Evolutionary conservation across 2,888 invertebrate species (phyloP).

Genomic region (Oligia fasciuncula): DNA sequence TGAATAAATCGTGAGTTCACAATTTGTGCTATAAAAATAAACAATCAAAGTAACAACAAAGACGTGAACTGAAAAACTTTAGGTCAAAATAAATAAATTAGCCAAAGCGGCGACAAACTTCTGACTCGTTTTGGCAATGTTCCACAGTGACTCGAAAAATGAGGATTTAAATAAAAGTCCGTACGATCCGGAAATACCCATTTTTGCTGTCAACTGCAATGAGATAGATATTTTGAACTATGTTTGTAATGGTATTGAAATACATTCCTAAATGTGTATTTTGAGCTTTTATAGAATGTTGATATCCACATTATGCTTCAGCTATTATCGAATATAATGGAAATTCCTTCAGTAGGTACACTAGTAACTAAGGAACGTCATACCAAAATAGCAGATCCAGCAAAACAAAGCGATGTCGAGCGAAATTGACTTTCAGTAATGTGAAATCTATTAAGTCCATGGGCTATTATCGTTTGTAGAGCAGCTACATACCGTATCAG

Average conservation of each 20-base stretch:
- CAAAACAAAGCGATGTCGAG: constrained; percentile 35
- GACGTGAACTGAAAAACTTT: constrained; percentile 26
- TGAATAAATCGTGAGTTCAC: background rate
- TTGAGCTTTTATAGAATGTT: background rate
- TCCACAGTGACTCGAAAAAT: constrained; percentile 55
- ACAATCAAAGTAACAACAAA: constrained; percentile 26
- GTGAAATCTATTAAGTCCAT: constrained; percentile 23
- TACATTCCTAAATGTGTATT: background rate
- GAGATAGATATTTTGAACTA: constrained; percentile 4
- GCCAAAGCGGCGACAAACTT: constrained; percentile 33
- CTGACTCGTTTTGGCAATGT: constrained; percentile 55
- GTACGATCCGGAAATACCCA: constrained; percentile 17
- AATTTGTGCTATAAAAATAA: constrained; percentile 24
- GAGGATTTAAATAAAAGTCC: constrained; percentile 39
- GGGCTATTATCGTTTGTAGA: background rate
- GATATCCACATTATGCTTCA: background rate
- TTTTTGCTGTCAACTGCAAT: constrained; percentile 23
- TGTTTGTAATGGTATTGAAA: background rate
- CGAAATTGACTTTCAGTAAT: constrained; percentile 30
- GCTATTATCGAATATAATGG: background rate
- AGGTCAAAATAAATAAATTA: constrained; percentile 49
- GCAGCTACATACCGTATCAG: constrained; percentile 69
- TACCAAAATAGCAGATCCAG: constrained; percentile 37
- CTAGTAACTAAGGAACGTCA: background rate
- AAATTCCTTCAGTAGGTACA: constrained; percentile 11